Evolutionary conservation across 2,888 invertebrate genomes (phyloP).

Genomic region (Dinocampus coccinellae): DNA sequence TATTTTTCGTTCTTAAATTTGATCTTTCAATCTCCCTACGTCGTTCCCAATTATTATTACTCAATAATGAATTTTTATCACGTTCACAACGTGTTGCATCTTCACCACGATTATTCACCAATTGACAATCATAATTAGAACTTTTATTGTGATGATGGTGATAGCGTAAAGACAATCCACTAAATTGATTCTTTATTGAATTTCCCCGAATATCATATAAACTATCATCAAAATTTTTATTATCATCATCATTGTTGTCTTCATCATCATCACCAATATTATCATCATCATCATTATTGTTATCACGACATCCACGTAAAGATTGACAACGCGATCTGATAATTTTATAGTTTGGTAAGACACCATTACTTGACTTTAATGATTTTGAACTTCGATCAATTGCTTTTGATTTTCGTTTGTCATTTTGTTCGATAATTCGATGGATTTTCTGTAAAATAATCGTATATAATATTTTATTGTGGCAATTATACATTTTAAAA

Average conservation of each 20-base stretch:
- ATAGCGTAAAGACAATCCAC: not conserved
- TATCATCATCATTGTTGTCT: too few relatives aligned
- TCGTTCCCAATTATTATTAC: conserved; percentile 39
- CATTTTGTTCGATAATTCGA: conserved; percentile 23
- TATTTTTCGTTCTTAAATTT: conserved; percentile 30
- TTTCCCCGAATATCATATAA: conserved; percentile 53
- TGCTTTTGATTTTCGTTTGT: not conserved
- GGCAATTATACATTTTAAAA: not conserved
- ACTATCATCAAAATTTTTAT: too few relatives aligned
- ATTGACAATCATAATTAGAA: conserved; percentile 33
- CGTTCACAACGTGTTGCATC: not conserved
- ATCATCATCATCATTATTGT: too few relatives aligned
- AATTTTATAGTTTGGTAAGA: conserved; percentile 53
- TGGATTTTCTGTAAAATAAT: conserved; percentile 26
- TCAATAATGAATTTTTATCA: conserved; percentile 5
- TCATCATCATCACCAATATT: too few relatives aligned
- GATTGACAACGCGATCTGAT: conserved; percentile 59
- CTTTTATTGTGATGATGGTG: conserved; percentile 17
- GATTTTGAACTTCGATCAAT: not conserved
- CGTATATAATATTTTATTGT: not conserved
- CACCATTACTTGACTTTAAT: not conserved
- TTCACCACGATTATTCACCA: conserved; percentile 33
- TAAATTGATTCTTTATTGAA: conserved; percentile 25
- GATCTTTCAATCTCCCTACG: conserved; percentile 34
- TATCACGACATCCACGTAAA: too few relatives aligned